Evolutionary conservation across 2,113 vertebrate species (phyloP).

Genomic region (Nicator chloris): DNA sequence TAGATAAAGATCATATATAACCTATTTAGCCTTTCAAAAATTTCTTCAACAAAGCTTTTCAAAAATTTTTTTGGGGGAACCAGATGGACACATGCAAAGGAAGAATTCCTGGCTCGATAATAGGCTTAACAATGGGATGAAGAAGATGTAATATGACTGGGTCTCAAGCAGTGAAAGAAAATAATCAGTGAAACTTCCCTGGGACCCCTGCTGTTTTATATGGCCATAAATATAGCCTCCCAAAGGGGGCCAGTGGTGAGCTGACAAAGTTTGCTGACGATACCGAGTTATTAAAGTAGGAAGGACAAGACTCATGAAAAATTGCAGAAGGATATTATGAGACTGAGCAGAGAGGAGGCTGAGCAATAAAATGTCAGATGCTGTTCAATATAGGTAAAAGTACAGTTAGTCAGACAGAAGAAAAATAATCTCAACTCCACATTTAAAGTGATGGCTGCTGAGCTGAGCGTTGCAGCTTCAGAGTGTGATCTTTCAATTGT

Average conservation of each 20-base stretch:
- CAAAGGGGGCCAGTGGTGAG: neutral
- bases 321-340: constrained; percentile 23
- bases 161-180: neutral
- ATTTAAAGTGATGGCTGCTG: neutral
- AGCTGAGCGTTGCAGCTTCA: neutral
- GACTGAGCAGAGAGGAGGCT: neutral
- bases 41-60: neutral
- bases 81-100: neutral
- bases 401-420: constrained; percentile 3
- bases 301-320: constrained; percentile 38
- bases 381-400: constrained; percentile 15
- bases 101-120: neutral
- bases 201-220: neutral
- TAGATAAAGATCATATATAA: neutral
- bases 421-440: neutral
- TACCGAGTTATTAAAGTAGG: constrained; percentile 23
- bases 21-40: neutral
- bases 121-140: neutral
- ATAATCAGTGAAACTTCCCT: neutral
- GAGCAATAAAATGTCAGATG: constrained; percentile 24
- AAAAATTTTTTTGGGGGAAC: neutral
- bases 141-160: neutral
- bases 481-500: neutral
- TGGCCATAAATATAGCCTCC: constrained; percentile 1
- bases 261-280: neutral